These are phyloP conservation scores for Urosaurus nigricauda DNA, from an alignment of 2,797 vertebrate species.

Conservation along the genomic window DNA sequence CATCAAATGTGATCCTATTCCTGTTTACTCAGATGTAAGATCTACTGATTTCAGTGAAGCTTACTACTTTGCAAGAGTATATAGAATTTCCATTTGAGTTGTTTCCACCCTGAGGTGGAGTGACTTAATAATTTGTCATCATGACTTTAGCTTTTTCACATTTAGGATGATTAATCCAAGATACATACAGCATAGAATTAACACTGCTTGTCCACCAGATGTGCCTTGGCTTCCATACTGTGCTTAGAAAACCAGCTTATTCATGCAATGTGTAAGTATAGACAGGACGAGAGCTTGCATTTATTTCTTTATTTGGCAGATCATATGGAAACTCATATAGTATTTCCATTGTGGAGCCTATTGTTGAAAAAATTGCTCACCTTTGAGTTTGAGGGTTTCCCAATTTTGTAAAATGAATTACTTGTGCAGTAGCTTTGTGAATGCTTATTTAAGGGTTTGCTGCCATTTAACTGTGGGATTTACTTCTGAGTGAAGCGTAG, in stretches of 20 bases:
- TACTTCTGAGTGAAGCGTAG: constrained; percentile 28
- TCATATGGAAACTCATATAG: constrained; percentile 5
- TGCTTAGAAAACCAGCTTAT: constrained; percentile 23
- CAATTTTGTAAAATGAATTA: constrained; percentile 71
- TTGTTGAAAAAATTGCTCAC: neutral
- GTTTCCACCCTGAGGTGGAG: neutral
- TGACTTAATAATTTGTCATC: constrained; percentile 18
- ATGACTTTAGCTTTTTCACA: constrained; percentile 7
- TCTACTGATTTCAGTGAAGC: neutral
- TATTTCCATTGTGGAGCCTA: neutral
- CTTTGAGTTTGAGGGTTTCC: constrained; percentile 65
- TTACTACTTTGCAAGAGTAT: constrained; percentile 4
- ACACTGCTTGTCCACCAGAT: constrained; percentile 14
- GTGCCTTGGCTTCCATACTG: constrained; percentile 39
- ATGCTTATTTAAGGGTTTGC: neutral
- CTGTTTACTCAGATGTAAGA: neutral
- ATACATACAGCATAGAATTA: constrained; percentile 11
- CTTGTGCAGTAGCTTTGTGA: constrained; percentile 66
- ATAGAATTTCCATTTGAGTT: neutral
- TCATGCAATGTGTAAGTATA: neutral
- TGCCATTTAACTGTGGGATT: neutral
- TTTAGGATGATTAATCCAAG: constrained; percentile 25
- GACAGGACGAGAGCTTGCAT: neutral
- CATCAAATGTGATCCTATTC: neutral
- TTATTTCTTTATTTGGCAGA: constrained; percentile 3